Conservation (phyloP, 2,113 vertebrate genomes). For the human (Homo sapiens) region GRCh38 chr9:118392001-118392500, state of each 20-base stretch:
- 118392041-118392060: background rate
- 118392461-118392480: background rate
- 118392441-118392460: background rate
- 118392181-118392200: background rate
- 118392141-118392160: background rate
- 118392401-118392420: background rate
- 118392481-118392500: background rate
- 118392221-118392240: constrained; percentile 20
- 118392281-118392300: constrained; percentile 36
- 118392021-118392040: constrained; percentile 2
- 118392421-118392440: background rate
- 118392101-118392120: background rate
- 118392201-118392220: constrained; percentile 39
- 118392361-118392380: background rate
- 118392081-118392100: constrained; percentile 23
- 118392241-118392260: background rate
- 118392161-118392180: background rate
- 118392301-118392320: background rate
- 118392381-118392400: background rate
- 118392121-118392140: background rate
- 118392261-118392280: background rate
- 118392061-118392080: background rate
- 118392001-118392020: background rate
- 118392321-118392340: background rate
- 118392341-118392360: background rate